phyloP scores from a whole-genome alignment of 2,113 vertebrate species.

The Nettapus auritus region DNA sequence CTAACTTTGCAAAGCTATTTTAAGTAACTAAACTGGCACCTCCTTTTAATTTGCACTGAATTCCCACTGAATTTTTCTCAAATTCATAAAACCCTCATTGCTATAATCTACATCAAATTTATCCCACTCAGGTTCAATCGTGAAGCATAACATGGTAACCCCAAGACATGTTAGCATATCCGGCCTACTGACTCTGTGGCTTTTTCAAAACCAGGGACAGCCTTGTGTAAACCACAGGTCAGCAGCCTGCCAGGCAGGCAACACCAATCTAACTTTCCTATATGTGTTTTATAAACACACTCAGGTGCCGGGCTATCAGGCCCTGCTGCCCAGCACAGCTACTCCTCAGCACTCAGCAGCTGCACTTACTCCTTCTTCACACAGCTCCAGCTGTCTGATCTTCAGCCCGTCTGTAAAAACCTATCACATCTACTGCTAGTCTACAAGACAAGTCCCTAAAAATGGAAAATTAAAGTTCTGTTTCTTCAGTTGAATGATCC shows the following conservation, averaged over 20 bases:
- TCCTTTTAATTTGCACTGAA: not conserved
- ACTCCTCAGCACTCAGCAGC: constrained; percentile 5
- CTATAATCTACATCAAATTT: not conserved
- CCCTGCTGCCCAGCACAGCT: not conserved
- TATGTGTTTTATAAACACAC: not conserved
- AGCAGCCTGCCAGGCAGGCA: not conserved
- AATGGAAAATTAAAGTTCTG: not conserved
- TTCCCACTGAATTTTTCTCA: not conserved
- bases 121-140: not conserved
- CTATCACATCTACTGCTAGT: not conserved
- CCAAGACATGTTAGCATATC: not conserved
- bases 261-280: not conserved
- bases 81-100: not conserved
- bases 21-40: not conserved
- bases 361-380: not conserved
- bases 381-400: not conserved
- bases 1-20: not conserved
- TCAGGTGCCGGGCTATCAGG: constrained; percentile 21
- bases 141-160: not conserved
- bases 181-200: not conserved
- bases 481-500: not conserved
- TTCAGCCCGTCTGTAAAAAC: not conserved
- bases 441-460: not conserved
- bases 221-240: constrained; percentile 19
- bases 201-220: constrained; percentile 29